phyloP scores from a whole-genome alignment of 2,797 vertebrate species.

The Emydoidea blandingii region DNA sequence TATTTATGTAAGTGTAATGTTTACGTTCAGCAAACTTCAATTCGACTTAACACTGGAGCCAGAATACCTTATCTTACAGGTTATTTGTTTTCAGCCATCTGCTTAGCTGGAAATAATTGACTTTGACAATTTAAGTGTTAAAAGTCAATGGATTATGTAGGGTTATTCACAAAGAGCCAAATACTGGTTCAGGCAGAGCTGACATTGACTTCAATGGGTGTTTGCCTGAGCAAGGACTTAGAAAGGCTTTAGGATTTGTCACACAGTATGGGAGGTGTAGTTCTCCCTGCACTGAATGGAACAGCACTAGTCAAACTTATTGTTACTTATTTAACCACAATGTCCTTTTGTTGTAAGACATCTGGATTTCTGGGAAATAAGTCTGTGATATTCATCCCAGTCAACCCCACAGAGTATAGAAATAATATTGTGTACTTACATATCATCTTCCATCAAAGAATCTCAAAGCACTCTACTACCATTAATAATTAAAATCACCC shows the following conservation, averaged over 20 bases:
- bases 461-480: background rate
- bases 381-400: background rate
- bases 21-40: constrained; percentile 61
- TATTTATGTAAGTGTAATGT: constrained; percentile 73
- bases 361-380: constrained; percentile 41
- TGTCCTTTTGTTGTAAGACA: constrained; percentile 28
- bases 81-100: constrained; percentile 66
- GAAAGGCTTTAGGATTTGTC: constrained; percentile 47
- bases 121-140: constrained; percentile 66
- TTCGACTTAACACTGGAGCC: constrained; percentile 61
- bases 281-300: constrained; percentile 28
- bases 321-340: background rate
- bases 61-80: constrained; percentile 56
- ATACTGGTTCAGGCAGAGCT: constrained; percentile 34
- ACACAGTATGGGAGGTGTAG: constrained; percentile 54
- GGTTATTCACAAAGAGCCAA: constrained; percentile 57
- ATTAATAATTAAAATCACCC: background rate
- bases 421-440: background rate
- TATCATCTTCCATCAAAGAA: background rate
- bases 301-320: background rate
- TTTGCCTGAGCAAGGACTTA: constrained; percentile 11
- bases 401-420: background rate
- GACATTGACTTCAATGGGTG: constrained; percentile 35
- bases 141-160: constrained; percentile 61
- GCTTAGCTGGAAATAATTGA: constrained; percentile 55